These are phyloP conservation scores for Melanotus villosus DNA, from an alignment of 2,888 invertebrate genomes.

Conservation along the genomic window DNA sequence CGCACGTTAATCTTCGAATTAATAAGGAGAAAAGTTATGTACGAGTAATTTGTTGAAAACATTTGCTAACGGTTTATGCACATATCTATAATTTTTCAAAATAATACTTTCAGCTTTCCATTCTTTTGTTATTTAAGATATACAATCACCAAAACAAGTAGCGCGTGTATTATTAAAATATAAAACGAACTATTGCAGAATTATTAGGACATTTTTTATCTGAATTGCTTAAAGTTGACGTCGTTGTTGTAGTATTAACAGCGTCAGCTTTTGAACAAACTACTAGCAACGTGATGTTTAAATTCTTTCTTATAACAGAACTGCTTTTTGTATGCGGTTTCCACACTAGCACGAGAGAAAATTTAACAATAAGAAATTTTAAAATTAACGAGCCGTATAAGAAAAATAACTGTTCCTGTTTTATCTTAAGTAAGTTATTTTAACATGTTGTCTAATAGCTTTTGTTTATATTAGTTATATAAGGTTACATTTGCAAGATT, in stretches of 20 bases:
- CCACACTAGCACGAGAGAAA: neutral
- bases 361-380: neutral
- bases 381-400: neutral
- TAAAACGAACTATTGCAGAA: neutral
- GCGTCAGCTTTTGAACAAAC: too few species aligned
- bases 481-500: too few species aligned
- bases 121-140: constrained; percentile 16
- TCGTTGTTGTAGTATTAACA: neutral
- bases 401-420: neutral
- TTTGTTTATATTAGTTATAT: neutral
- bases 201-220: constrained; percentile 25
- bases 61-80: constrained; percentile 24
- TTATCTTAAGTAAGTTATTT: neutral
- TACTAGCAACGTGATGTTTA: neutral
- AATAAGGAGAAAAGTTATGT: neutral
- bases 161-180: constrained; percentile 33
- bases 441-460: neutral
- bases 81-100: constrained; percentile 32
- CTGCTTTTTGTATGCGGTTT: neutral
- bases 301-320: too few species aligned
- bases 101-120: constrained; percentile 38
- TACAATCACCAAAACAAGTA: constrained; percentile 37
- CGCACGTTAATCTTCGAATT: too few species aligned
- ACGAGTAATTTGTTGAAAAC: neutral
- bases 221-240: constrained; percentile 13